Conservation (phyloP, 2,113 vertebrate species). For the Eptesicus fuscus region DNA sequence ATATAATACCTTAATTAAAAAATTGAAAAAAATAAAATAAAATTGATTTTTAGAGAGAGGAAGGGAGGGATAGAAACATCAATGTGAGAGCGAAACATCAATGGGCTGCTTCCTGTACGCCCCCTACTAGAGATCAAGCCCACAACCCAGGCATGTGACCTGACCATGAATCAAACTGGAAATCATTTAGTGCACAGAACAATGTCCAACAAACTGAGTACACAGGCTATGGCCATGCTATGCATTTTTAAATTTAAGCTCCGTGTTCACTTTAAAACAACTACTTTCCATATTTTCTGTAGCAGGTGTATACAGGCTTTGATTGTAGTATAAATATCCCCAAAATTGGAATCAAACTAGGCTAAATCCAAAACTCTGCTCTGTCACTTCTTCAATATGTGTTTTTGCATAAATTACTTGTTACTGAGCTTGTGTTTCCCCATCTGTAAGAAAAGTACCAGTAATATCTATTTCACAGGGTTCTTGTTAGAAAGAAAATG, state of each 20-base stretch:
- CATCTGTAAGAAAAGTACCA: not conserved
- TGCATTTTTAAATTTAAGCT: constrained; percentile 26
- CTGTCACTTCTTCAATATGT: not conserved
- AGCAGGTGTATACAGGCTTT: not conserved
- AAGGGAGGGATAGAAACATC: too few species aligned
- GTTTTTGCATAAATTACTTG: not conserved
- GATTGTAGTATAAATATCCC: not conserved
- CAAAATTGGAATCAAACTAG: not conserved
- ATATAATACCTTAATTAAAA: too few species aligned
- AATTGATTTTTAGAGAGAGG: not conserved
- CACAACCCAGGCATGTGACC: too few species aligned
- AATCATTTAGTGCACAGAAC: not conserved
- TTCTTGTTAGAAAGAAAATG: not conserved
- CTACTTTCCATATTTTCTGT: not conserved
- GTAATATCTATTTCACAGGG: not conserved
- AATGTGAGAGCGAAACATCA: not conserved
- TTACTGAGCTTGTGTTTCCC: not conserved
- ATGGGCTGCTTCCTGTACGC: not conserved
- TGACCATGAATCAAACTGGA: not conserved
- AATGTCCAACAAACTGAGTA: not conserved
- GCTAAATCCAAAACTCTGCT: not conserved
- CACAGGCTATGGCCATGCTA: not conserved
- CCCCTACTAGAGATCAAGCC: not conserved
- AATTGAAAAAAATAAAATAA: not conserved
- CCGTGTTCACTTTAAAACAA: not conserved